phyloP scores from a whole-genome alignment of 2,113 vertebrate species.

The Centropus unirufus region DNA sequence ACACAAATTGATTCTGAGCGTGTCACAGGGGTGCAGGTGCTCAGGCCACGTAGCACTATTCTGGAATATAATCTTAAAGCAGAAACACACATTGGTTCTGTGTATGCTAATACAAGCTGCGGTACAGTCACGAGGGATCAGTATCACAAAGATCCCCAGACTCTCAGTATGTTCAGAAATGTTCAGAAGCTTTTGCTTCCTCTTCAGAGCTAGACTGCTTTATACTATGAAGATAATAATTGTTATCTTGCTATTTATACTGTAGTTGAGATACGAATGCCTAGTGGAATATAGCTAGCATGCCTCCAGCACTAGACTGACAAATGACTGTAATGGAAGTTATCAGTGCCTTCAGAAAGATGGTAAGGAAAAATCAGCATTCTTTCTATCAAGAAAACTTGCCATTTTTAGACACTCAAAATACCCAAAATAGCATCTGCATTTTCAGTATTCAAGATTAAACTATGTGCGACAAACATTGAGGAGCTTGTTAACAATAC shows the following conservation, averaged over 20 bases:
- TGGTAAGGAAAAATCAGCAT: not conserved
- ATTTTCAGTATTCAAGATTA: not conserved
- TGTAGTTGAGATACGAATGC: not conserved
- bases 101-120: not conserved
- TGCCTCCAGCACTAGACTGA: not conserved
- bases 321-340: not conserved
- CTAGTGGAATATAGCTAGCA: not conserved
- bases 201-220: not conserved
- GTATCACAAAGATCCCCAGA: not conserved
- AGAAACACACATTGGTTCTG: not conserved
- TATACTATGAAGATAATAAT: not conserved
- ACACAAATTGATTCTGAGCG: not conserved
- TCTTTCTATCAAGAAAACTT: not conserved
- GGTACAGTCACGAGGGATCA: fast-evolving
- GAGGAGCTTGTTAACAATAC: not conserved
- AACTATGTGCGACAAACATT: not conserved
- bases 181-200: not conserved
- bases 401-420: not conserved
- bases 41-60: not conserved
- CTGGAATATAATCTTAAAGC: not conserved
- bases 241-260: not conserved
- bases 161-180: not conserved
- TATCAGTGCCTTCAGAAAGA: not conserved
- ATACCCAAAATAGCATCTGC: not conserved
- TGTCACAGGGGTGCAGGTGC: not conserved